Base-by-base conservation (phyloP, 1,140 invertebrate genomes). In the Bombus huntii region DNA sequence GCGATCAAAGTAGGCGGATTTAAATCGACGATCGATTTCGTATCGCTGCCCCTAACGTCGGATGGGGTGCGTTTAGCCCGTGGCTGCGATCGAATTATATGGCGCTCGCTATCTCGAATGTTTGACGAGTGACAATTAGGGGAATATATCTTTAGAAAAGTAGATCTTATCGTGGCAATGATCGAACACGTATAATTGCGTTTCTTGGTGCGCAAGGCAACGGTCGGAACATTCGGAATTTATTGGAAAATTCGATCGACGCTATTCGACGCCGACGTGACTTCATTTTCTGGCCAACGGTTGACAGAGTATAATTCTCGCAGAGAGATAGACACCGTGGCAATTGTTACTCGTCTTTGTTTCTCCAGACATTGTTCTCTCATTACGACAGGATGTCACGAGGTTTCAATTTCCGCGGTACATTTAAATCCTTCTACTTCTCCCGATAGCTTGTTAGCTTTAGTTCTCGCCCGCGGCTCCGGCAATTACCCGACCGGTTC, bases 351-450 rank as follows among this genome's bases (percentile, higher is more conserved):
- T 42, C 59, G 59, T 70, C 84, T 85, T 85, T 85, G 84, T 85
- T 85, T 74, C 62, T 79, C 78, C 71, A 85, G 84, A 81, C 84
- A 85, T 85, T 85, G 84, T 85, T 85, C 79, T 65, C 71, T 85
- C 84, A 75, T 85, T 81, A 81, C 78, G 44, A 66, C 78, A 59
- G 79, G 84, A 73, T 74, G 88, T 89, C 81, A 65, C 62, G 66
- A 53, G 85, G 72, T 89, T 89, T 89, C 85, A 81, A 89, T 87
- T 89, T 89, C 85, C 81, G 87, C 72, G 59, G 77, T 83, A 71
- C 76, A 71, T 59, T 87, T 76, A 77, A 89, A 89, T 89, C 84
- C 80, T 89, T 83, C 85, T 71, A 31, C 78, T 82, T 84, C 59
- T 62, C 59, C 68, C 70, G 80, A 78, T 70, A 42, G 39, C 81